These are phyloP conservation scores for Agonopterix subpropinquella DNA, from an alignment of 2,888 invertebrate genomes.

Conservation along the genomic window DNA sequence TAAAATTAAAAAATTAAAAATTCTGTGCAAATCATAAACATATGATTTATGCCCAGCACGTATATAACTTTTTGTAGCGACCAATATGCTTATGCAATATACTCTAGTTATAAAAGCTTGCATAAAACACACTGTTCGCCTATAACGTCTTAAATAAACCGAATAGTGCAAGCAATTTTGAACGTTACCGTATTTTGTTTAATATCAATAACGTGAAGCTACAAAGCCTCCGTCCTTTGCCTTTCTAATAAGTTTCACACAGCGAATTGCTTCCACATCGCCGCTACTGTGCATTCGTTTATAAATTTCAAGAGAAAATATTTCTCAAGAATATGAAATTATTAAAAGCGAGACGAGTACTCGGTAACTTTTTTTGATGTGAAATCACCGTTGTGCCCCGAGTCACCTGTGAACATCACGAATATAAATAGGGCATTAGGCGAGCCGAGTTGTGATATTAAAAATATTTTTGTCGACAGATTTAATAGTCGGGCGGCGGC, in stretches of 20 bases:
- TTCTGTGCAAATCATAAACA: too few species aligned
- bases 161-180: background rate
- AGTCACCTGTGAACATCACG: conserved; percentile 9
- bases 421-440: conserved; percentile 26
- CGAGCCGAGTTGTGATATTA: conserved; percentile 18
- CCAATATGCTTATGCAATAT: too few species aligned
- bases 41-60: too few species aligned
- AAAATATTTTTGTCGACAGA: conserved; percentile 3
- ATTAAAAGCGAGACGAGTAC: background rate
- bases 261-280: conserved; percentile 2
- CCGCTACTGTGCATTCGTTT: conserved; percentile 1
- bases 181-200: background rate
- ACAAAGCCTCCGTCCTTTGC: conserved; percentile 1
- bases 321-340: conserved; percentile 5
- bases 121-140: too few species aligned
- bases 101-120: too few species aligned
- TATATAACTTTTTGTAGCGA: too few species aligned
- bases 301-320: conserved; percentile 4
- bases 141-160: too few species aligned
- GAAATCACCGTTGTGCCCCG: conserved; percentile 2
- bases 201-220: background rate
- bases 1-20: too few species aligned
- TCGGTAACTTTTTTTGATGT: conserved; percentile 1
- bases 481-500: conserved; percentile 12
- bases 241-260: conserved; percentile 7